Base-by-base conservation (phyloP, 2,888 invertebrate genomes). In the Athalia rosae region DNA sequence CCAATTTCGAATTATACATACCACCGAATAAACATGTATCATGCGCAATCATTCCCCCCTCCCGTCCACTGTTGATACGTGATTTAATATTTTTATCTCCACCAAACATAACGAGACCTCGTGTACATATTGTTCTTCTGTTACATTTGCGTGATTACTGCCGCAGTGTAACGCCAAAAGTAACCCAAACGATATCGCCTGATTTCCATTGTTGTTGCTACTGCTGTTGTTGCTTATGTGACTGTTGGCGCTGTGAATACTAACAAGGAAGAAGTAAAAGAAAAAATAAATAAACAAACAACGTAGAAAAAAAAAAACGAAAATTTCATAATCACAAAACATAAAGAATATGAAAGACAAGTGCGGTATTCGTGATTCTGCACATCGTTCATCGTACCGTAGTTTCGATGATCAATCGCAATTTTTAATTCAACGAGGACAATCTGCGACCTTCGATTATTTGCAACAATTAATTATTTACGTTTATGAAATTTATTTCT, bases 131-230 rank as follows among this genome's bases (percentile, higher is more conserved):
- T 53, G 8, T 53, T 11, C 11, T 9, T 53, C 53, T 53, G 58
- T 45, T 13, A 13, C 43, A 43, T 58, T 11, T 45, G 45, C 45
- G 13, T 6, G 13, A 58, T 58, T 58, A 58, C 13, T 58, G 58
- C 71, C 58, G 56, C 71, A 71, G 71, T 71, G 58, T 58, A 71
- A 56, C 56, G 69, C 69, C 28, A 50, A 53, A 63, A 71, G 56
- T 71, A 71, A 71, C 58, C n/a, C 71, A 58, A 43, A 56, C 58
- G 67, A 50, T 50, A 48, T 50, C 53, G 67, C 28, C 28, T 28
- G 28, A 28, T 28, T 28, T 28, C 28, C 28, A 28, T 15, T 58
- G 58, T 58, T 58, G 9, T 13, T 58, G 71, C 56, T 71, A 58
- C 71, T 71, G 13, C 58, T 71, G 71, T 28, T 71, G 58, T 64